Evolutionary conservation across 2,113 vertebrate species (phyloP).

Genomic region (Heterotis niloticus): DNA sequence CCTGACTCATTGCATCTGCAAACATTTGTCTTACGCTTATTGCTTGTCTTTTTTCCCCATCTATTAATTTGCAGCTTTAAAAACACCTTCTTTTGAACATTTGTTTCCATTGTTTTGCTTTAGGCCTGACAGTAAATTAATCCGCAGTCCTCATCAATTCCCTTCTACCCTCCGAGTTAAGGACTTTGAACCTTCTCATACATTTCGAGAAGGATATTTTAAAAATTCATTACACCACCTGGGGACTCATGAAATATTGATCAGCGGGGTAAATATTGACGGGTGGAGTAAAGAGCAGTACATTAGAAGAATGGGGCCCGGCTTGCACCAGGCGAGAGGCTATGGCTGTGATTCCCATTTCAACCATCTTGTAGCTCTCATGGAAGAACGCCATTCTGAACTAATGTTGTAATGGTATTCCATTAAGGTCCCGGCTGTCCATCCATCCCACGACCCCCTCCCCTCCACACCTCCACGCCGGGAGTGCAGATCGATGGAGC

Average conservation of each 20-base stretch:
- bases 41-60: no score
- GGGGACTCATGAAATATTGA: constrained; percentile 19
- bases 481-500: neutral
- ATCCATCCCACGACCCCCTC: constrained; percentile 2
- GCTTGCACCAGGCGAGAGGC: neutral
- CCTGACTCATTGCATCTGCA: no score
- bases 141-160: neutral
- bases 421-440: neutral
- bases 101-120: no score
- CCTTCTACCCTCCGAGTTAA: constrained; percentile 8
- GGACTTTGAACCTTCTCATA: constrained; percentile 15
- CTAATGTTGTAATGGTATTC: constrained; percentile 7
- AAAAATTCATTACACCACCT: constrained; percentile 20
- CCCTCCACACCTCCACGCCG: no score
- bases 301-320: constrained; percentile 5
- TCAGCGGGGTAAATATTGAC: constrained; percentile 12
- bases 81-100: no score
- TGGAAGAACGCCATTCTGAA: neutral
- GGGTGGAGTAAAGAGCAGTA: neutral
- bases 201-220: constrained; percentile 1
- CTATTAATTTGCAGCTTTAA: no score
- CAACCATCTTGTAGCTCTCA: constrained; percentile 6
- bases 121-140: neutral
- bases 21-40: no score
- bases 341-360: neutral